A percentile compares a stretch with the other conserved stretches of the same genome.
phyloP scores from a whole-genome alignment of 2,888 invertebrate genomes.

The Ceratothoa steindachneri region DNA sequence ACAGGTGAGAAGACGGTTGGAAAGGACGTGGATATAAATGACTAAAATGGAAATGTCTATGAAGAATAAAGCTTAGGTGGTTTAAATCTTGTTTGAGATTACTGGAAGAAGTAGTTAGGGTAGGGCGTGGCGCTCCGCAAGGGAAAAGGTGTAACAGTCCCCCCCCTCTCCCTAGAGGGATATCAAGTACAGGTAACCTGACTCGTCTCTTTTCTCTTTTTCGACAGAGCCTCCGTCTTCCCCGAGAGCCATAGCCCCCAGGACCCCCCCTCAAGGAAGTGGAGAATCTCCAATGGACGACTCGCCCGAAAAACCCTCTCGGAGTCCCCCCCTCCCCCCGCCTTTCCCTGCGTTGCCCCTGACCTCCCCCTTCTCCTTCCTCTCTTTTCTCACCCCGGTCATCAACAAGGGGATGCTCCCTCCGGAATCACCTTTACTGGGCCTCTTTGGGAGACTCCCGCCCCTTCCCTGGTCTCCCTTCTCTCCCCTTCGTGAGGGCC shows the following conservation, averaged over 20 bases:
- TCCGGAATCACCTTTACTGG: not conserved
- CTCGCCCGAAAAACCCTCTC: not conserved
- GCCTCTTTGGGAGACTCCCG: not conserved
- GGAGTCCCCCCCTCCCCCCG: not conserved
- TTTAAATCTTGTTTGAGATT: too few species aligned
- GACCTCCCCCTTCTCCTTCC: not conserved
- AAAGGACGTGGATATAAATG: too few species aligned
- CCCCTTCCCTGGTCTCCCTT: not conserved
- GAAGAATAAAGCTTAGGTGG: too few species aligned
- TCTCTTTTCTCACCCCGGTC: not conserved
- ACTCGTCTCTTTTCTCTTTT: not conserved
- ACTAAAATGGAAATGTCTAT: too few species aligned
- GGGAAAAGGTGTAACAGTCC: too few species aligned
- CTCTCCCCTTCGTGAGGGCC: not conserved
- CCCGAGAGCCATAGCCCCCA: not conserved
- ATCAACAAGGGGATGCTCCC: not conserved
- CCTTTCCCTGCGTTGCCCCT: not conserved
- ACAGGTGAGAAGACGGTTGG: too few species aligned
- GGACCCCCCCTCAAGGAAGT: not conserved
- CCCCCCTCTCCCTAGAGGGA: too few species aligned
- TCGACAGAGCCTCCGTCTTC: not conserved
- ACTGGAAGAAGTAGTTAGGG: too few species aligned
- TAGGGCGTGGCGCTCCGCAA: too few species aligned
- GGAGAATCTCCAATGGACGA: not conserved
- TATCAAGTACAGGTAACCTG: too few species aligned